Evolutionary conservation across 2,888 invertebrate species (phyloP), one percentile per base, ranked within the genome.

Genomic region (Germaria angustata): DNA sequence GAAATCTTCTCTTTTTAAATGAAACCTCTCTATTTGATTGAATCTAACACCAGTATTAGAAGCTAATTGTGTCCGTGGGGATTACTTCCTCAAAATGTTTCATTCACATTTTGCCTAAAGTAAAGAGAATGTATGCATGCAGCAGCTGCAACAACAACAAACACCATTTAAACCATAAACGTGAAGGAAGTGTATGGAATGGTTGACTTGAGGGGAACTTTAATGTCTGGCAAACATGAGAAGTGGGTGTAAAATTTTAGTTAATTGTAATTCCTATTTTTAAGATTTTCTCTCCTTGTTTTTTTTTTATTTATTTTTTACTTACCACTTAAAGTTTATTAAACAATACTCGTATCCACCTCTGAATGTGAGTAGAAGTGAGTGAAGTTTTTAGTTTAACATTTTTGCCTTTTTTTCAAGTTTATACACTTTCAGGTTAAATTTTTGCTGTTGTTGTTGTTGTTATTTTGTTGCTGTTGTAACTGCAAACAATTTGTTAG

Each of bases 401-500:
- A 39, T 51, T 24, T 44, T 9, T n/a, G n/a, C 36, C 32, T 55
- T 51, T 68, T n/a, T 80, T 71, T 59, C 51, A 66, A 73, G 66
- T 69, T 61, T 61, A 53, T 34, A 66, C 65, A 72, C 66, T 72
- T 49, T 66, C 57, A 44, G 71, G n/a, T n/a, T n/a, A n/a, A n/a
- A n/a, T 65, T 66, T 53, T 68, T 20, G 28, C 6, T 2, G 20
- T 57, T 34, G 11, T 34, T 46, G 41, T n/a, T n/a, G n/a, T 28
- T 24, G 15, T 28, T 20, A 5, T 34, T 36, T 53, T 49, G 15
- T 46, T n/a, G 15, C 20, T 39, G 22, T 41, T 44, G 39, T 41
- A 39, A 34, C 65, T 76, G 34, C 78, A 78, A 80, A 78, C 78
- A 81, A 81, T 81, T 81, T 81, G 81, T 81, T 78, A 78, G 81